These are phyloP conservation scores for Coremacera marginata DNA, from an alignment of 2,888 invertebrate species.

Conservation along the genomic window DNA sequence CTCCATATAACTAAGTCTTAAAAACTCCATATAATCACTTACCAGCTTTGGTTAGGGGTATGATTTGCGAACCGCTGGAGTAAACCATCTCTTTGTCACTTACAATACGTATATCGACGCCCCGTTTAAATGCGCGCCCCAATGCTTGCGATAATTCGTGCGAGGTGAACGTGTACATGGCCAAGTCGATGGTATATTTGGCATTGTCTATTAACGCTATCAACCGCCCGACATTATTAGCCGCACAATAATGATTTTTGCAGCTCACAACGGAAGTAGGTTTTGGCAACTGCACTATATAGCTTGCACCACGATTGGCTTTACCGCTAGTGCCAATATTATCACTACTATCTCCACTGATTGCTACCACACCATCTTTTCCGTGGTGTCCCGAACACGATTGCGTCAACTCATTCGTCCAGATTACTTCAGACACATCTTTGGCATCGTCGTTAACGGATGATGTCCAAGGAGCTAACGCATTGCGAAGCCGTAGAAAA, in stretches of 20 bases:
- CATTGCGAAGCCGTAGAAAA: constrained; percentile 38
- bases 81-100: constrained; percentile 60
- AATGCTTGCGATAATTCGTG: constrained; percentile 51
- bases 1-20: not conserved
- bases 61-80: constrained; percentile 54
- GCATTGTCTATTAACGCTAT: constrained; percentile 55
- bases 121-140: constrained; percentile 54
- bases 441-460: not conserved
- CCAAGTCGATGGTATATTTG: constrained; percentile 60
- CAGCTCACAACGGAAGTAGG: not conserved
- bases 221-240: constrained; percentile 51
- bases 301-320: not conserved
- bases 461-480: not conserved
- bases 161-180: constrained; percentile 63
- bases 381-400: constrained; percentile 43
- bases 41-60: constrained; percentile 47
- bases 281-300: not conserved
- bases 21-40: too few species aligned
- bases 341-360: not conserved
- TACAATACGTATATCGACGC: constrained; percentile 59
- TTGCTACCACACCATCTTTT: not conserved
- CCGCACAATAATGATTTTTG: constrained; percentile 50
- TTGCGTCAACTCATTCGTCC: constrained; percentile 52
- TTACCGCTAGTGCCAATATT: not conserved
- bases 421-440: constrained; percentile 49